phyloP scores from a whole-genome alignment of 1,140 invertebrate species.

The Lepidostoma basale region DNA sequence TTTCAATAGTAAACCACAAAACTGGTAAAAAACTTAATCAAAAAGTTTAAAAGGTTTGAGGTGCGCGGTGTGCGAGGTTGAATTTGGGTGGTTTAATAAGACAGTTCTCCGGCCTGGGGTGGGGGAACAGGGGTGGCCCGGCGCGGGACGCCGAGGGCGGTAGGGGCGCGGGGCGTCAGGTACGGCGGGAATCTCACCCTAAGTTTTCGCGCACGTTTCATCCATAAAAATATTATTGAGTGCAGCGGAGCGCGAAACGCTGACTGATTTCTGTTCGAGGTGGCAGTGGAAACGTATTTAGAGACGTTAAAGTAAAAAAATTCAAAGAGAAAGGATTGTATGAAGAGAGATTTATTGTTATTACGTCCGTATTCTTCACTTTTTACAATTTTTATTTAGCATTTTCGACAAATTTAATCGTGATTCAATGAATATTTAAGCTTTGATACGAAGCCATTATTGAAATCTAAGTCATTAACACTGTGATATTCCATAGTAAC shows the following conservation, averaged over 20 bases:
- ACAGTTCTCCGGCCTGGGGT: conserved; percentile 15
- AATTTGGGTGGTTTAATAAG: conserved; percentile 18
- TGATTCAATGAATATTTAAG: no score
- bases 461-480: no score
- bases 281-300: background rate
- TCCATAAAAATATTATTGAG: conserved; percentile 47
- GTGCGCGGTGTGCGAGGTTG: background rate
- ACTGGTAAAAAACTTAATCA: no score
- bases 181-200: conserved; percentile 26
- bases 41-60: conserved; percentile 15
- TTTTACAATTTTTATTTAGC: no score
- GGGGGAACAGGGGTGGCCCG: background rate
- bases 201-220: conserved; percentile 37
- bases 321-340: no score
- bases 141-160: background rate
- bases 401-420: no score
- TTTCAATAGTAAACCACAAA: no score
- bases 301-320: no score
- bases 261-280: conserved; percentile 27
- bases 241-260: conserved; percentile 37
- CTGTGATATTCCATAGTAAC: no score
- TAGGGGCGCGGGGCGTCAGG: background rate
- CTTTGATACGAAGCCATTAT: no score
- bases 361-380: no score
- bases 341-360: no score